Evolutionary conservation across 2,113 vertebrate genomes (phyloP).

Genomic region (Oxyruncus cristatus): DNA sequence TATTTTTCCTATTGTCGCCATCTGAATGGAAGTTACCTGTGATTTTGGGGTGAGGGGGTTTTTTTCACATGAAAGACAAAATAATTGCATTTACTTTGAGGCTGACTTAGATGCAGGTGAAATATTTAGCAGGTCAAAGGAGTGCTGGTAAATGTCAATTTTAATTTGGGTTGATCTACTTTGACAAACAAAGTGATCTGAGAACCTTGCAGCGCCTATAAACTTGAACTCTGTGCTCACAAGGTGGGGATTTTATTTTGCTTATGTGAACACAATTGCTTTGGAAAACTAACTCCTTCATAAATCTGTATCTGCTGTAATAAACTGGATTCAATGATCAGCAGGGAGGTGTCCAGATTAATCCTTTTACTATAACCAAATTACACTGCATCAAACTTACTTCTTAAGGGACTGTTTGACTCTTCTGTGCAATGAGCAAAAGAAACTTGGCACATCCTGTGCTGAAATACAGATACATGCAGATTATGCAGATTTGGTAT

Average conservation of each 20-base stretch:
- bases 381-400: background rate
- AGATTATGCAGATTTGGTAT: background rate
- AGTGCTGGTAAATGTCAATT: conserved; percentile 4
- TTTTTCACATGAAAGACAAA: background rate
- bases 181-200: background rate
- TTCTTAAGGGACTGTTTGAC: background rate
- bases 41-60: background rate
- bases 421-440: background rate
- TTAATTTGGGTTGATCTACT: background rate
- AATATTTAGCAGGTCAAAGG: background rate
- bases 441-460: background rate
- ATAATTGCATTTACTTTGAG: background rate
- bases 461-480: background rate
- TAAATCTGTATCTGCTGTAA: background rate
- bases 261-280: background rate
- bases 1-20: background rate
- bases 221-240: background rate
- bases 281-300: background rate
- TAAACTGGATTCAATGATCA: background rate
- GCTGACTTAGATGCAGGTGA: background rate
- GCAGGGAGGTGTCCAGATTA: background rate
- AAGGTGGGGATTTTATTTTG: conserved; percentile 1
- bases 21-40: background rate
- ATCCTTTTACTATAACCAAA: conserved; percentile 8
- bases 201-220: background rate